Conservation (phyloP, 2,888 invertebrate genomes). For the Trichogramma dendrolimi region DNA sequence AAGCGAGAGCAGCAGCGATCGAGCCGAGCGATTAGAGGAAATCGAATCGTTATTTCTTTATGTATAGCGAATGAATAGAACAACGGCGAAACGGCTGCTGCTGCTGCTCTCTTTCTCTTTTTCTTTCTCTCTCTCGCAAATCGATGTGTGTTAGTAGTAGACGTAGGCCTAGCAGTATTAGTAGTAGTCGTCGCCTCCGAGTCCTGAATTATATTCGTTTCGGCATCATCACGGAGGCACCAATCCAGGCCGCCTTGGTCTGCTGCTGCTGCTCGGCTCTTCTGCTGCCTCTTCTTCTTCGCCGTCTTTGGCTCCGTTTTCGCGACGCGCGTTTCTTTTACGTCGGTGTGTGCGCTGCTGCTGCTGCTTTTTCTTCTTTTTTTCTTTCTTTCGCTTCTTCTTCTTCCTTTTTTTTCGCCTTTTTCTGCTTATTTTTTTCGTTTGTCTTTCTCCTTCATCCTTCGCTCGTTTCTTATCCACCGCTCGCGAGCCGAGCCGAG, state of each 20-base stretch:
- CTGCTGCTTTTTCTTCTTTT: background rate
- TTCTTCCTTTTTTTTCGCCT: conserved; percentile 22
- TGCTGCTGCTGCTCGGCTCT: background rate
- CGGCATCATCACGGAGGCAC: background rate
- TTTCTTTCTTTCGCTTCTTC: conserved; percentile 6
- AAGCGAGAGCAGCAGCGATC: conserved; percentile 11
- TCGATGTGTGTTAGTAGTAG: background rate
- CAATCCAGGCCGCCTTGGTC: too few species aligned
- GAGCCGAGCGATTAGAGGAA: conserved; percentile 16
- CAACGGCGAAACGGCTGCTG: background rate
- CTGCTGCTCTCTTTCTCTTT: too few species aligned
- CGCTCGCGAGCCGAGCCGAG: conserved; percentile 26
- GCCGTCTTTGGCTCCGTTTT: conserved; percentile 1
- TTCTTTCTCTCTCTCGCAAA: conserved; percentile 1
- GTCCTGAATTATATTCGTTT: conserved; percentile 21
- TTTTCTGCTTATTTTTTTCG: background rate
- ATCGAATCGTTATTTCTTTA: conserved; percentile 9
- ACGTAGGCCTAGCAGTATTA: too few species aligned
- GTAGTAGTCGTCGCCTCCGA: background rate
- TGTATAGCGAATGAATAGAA: background rate
- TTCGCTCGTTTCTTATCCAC: conserved; percentile 20
- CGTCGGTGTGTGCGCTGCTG: background rate
- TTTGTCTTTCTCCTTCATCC: background rate
- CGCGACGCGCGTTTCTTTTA: conserved; percentile 7
- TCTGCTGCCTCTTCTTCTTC: background rate